These are phyloP conservation scores for Pyrgus malvae DNA, from an alignment of 2,888 invertebrate genomes.

Conservation along the genomic window DNA sequence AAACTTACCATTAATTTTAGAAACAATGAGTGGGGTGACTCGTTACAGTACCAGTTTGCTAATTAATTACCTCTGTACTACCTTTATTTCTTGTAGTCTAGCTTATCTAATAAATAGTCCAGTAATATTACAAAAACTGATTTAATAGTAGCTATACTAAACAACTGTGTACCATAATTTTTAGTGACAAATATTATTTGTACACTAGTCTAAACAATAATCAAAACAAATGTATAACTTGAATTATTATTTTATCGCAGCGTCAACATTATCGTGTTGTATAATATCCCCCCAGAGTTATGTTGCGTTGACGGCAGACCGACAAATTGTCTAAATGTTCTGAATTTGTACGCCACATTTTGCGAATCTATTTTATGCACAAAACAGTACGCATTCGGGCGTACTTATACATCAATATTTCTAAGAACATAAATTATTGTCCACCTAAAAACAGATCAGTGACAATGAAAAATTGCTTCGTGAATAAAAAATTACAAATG, in stretches of 20 bases:
- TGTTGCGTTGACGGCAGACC: constrained; percentile 53
- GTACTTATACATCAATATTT: neutral
- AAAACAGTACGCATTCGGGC: neutral
- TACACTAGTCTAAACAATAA: no score
- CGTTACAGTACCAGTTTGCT: no score
- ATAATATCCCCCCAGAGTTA: constrained; percentile 60
- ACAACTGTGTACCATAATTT: no score
- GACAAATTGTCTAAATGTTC: constrained; percentile 66
- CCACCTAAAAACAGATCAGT: neutral
- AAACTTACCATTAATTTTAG: no score
- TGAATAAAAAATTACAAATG: neutral
- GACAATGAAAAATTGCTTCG: neutral
- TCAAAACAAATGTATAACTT: neutral
- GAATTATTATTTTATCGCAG: constrained; percentile 13
- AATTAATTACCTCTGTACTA: no score
- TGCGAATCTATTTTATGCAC: constrained; percentile 43
- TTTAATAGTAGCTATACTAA: no score
- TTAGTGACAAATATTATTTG: no score
- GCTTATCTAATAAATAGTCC: no score
- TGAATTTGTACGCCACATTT: constrained; percentile 54
- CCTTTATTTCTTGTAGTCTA: no score
- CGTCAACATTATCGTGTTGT: constrained; percentile 45
- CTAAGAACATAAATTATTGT: neutral
- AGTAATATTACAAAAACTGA: no score
- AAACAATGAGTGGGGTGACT: no score